Conservation (phyloP, 2,113 vertebrate species). For the Gallinago undulata region DNA sequence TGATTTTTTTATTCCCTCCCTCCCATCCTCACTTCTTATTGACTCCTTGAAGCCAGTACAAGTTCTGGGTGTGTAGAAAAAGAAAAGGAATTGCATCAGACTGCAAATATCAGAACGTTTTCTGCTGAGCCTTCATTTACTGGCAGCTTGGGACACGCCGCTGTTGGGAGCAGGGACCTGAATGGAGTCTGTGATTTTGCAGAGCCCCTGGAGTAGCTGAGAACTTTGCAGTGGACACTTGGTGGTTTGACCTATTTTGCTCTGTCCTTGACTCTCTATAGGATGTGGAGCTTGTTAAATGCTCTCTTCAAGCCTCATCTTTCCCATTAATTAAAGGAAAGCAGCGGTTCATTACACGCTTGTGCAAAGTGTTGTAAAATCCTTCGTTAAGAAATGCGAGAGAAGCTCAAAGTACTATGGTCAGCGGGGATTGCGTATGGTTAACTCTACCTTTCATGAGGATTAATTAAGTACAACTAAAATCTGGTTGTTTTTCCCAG, state of each 20-base stretch:
- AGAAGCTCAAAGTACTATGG: neutral
- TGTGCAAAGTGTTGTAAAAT: neutral
- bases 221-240: accelerated
- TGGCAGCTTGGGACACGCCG: neutral
- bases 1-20: neutral
- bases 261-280: neutral
- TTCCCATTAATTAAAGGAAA: neutral
- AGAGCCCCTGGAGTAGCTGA: neutral
- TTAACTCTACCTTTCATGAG: neutral
- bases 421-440: neutral
- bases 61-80: neutral
- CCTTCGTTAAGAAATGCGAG: neutral
- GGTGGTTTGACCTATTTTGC: neutral
- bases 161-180: neutral
- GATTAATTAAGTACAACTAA: neutral
- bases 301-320: neutral
- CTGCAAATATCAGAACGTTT: neutral
- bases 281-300: accelerated
- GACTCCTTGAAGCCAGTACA: neutral
- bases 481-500: neutral
- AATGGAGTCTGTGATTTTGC: neutral
- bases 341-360: accelerated
- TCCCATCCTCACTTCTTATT: neutral
- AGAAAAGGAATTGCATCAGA: conserved; percentile 16
- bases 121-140: neutral